phyloP scores from a whole-genome alignment of 1,140 invertebrate species.

The Hyles vespertilio region DNA sequence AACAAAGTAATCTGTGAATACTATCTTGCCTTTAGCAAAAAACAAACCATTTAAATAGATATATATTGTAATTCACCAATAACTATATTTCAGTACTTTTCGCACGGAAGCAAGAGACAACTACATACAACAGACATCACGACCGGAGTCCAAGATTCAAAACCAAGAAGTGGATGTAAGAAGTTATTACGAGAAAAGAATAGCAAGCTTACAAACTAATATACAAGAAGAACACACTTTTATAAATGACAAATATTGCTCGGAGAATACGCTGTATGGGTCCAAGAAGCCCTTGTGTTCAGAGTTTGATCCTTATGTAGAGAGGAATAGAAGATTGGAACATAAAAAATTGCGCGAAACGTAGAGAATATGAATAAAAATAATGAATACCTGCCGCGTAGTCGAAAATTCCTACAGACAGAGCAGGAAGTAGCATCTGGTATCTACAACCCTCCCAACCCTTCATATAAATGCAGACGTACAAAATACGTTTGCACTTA shows the following conservation, averaged over 20 bases:
- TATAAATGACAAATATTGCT: conserved; percentile 29
- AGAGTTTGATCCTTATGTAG: conserved; percentile 38
- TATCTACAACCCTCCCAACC: too few relatives aligned
- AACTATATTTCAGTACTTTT: conserved; percentile 37
- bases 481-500: too few relatives aligned
- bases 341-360: background rate
- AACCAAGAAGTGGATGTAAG: conserved; percentile 43
- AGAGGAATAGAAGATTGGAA: conserved; percentile 46
- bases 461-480: too few relatives aligned
- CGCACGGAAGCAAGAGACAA: conserved; percentile 57
- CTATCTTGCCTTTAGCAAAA: too few relatives aligned
- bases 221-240: conserved; percentile 28
- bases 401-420: too few relatives aligned
- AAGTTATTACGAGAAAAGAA: conserved; percentile 28
- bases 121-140: conserved; percentile 28
- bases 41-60: too few relatives aligned
- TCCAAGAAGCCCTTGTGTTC: conserved; percentile 46
- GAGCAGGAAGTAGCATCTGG: too few relatives aligned
- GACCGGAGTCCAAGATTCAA: conserved; percentile 33
- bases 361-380: too few relatives aligned
- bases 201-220: conserved; percentile 39
- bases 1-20: too few relatives aligned
- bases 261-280: conserved; percentile 42
- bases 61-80: too few relatives aligned
- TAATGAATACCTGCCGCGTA: too few relatives aligned